Percentiles rank a stretch among this genome's conserved stretches.
These are phyloP conservation scores for Timema podura DNA, from an alignment of 2,888 invertebrate genomes.

Conservation along the genomic window DNA sequence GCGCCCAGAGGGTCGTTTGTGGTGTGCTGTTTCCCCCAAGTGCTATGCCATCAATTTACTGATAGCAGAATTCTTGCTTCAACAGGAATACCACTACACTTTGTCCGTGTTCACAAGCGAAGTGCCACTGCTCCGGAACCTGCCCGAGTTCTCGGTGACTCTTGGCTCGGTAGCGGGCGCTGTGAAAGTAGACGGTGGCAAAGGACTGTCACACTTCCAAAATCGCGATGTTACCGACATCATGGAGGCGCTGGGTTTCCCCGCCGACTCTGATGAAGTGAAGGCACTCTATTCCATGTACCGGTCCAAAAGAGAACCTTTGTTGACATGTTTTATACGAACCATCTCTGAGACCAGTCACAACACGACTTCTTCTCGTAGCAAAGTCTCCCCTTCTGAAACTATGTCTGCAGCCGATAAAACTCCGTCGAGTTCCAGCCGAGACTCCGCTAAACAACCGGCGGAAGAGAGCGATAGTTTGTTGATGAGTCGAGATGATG, in stretches of 20 bases:
- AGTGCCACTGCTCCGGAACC: conserved; percentile 52
- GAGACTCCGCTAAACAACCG: neutral
- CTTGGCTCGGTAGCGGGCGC: conserved; percentile 38
- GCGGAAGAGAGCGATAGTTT: neutral
- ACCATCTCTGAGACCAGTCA: conserved; percentile 6
- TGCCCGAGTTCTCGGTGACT: conserved; percentile 46
- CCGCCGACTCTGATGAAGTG: conserved; percentile 33
- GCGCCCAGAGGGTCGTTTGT: conserved; percentile 38
- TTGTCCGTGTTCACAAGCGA: conserved; percentile 59
- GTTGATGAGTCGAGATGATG: neutral
- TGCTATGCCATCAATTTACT: conserved; percentile 59
- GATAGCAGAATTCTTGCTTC: conserved; percentile 57
- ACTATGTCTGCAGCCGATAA: neutral
- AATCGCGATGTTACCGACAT: conserved; percentile 51
- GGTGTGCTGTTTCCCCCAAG: conserved; percentile 48
- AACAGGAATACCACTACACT: conserved; percentile 54
- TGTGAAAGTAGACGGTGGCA: neutral
- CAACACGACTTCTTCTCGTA: neutral
- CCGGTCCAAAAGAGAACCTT: conserved; percentile 31
- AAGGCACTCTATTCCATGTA: conserved; percentile 34
- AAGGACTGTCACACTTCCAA: conserved; percentile 41
- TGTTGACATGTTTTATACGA: conserved; percentile 36
- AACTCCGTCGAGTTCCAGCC: neutral
- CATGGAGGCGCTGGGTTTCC: conserved; percentile 42
- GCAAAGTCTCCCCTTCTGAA: neutral